A percentile compares a stretch with the other conserved stretches of the same genome.
Evolutionary conservation across 2,797 vertebrate species (phyloP).

Genomic region (Cossypha dichroa): DNA sequence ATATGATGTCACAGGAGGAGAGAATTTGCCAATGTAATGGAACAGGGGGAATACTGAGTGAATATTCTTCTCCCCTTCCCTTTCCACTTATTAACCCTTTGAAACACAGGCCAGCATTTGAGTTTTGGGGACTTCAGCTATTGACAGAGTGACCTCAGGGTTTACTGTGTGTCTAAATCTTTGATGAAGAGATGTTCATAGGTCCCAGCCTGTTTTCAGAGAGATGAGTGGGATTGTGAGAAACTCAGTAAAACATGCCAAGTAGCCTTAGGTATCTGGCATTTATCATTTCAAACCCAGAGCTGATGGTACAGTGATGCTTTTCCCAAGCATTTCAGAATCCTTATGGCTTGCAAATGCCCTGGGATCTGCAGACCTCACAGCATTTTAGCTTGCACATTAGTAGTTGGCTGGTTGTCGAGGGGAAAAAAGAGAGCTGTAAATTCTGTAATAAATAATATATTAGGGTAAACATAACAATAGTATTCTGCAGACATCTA

Average conservation of each 20-base stretch:
- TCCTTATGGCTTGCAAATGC: background rate
- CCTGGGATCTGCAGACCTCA: background rate
- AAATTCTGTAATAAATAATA: conserved; percentile 19
- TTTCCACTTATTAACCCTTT: background rate
- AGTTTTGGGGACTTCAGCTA: background rate
- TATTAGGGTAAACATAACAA: background rate
- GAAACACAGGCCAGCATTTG: background rate
- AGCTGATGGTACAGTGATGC: background rate
- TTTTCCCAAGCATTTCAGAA: background rate
- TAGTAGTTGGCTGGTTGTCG: background rate
- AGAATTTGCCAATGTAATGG: background rate
- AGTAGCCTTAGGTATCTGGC: background rate
- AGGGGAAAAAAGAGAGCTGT: background rate
- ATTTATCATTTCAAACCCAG: background rate
- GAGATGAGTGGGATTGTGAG: background rate
- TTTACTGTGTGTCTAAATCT: background rate
- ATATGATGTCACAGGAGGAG: background rate
- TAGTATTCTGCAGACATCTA: background rate
- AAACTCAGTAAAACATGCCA: background rate
- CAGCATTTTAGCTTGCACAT: background rate
- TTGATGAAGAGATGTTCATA: background rate
- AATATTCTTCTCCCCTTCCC: background rate
- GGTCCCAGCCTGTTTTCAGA: background rate
- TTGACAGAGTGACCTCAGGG: background rate
- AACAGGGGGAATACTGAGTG: background rate